Evolutionary conservation across 2,797 vertebrate genomes (phyloP), one percentile per base, ranked within the genome.

Genomic region (Okamejei kenojei): DNA sequence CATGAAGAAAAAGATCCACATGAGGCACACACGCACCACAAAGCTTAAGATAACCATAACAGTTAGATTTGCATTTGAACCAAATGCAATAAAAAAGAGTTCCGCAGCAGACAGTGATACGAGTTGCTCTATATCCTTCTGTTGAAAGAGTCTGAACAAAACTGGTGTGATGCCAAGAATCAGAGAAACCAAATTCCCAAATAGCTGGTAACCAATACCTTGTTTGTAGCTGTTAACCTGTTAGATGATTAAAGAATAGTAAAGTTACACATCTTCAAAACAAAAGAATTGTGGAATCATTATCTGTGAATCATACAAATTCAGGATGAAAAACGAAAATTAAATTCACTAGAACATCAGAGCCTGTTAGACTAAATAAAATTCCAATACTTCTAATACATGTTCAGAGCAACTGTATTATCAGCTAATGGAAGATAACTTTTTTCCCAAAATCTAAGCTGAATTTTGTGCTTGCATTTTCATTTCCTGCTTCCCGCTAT

Each of bases 1-100:
- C 95, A 99, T 96, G 96, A 99, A 99, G 96, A 99, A 99, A 97
- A 99, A 99, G 95, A 99, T 98, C 98, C 98, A 99, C 93, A 98
- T 98, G 10, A 99, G 98, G 95, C 97, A 99, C 38, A 98, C 96
- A 0, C 99, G 98, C 94, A 99, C 98, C 94, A 99, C 93, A 32
- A 99, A 98, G 96, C 98, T 99, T 95, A 99, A 96, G 0, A 97
- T 94, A 93, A 99, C 98, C 98, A 99, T 98, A 93, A 99, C 97
- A 94, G 96, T 94, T 93, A 94, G 29, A 77, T 98, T 97, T 80
- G 96, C 97, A 84, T 97, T 97, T 82, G 97, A 97, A 21, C 97
- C 99, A 90, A 99, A 96, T 0, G 98, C 98, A 94, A 98, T 97
- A 71, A 96, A 94, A 93, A 97, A 96, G 91, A 99, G 96, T 95